Evolutionary conservation across 2,888 invertebrate species (phyloP).

Genomic region (Amaurobius ferox): DNA sequence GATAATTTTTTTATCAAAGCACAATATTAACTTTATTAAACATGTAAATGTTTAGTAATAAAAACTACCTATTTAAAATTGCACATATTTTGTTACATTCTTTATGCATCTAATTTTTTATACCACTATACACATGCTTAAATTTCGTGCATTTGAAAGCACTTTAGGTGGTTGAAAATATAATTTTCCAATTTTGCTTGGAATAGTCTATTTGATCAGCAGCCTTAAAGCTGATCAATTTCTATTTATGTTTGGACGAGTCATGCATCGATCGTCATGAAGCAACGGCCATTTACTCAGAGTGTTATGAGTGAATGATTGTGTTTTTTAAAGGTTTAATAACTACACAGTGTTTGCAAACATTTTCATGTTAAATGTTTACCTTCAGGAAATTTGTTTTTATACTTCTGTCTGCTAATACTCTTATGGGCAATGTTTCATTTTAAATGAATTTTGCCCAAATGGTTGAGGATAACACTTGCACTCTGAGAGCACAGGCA

Average conservation of each 20-base stretch:
- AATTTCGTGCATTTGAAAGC: too few relatives aligned
- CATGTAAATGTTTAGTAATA: too few relatives aligned
- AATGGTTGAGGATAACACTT: conserved; percentile 34
- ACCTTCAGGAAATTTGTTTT: neutral
- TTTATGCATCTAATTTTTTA: too few relatives aligned
- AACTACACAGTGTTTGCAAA: neutral
- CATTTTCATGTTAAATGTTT: neutral
- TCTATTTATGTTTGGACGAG: conserved; percentile 6
- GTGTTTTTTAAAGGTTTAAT: neutral
- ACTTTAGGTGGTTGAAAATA: too few relatives aligned
- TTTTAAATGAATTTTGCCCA: neutral
- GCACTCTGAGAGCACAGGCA: conserved; percentile 63
- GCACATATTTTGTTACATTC: too few relatives aligned
- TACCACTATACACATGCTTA: too few relatives aligned
- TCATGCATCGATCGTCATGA: too few relatives aligned
- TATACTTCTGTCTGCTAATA: neutral
- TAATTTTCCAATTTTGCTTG: too few relatives aligned
- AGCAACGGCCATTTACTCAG: neutral
- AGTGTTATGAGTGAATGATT: neutral
- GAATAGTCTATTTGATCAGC: too few relatives aligned
- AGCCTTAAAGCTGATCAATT: neutral
- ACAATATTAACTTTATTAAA: too few relatives aligned
- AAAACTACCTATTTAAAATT: too few relatives aligned
- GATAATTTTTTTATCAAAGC: too few relatives aligned
- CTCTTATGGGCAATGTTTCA: neutral